Evolutionary conservation across 2,888 invertebrate genomes (phyloP).

Genomic region (Megaustenia siamemsis): DNA sequence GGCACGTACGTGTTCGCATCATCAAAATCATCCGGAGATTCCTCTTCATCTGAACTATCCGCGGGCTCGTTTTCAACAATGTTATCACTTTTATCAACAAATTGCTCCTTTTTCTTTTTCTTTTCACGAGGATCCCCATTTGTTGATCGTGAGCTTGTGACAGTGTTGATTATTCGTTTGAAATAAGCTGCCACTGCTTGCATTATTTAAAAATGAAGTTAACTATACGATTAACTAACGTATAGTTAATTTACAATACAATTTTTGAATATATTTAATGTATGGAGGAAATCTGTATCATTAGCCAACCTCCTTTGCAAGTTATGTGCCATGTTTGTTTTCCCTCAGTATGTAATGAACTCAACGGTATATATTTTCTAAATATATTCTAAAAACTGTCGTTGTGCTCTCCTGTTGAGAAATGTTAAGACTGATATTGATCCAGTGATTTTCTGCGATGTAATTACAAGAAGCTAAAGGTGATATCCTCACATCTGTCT

Average conservation of each 20-base stretch:
- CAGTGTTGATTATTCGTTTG: conserved; percentile 27
- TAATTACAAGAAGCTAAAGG: too few species aligned
- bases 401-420: too few species aligned
- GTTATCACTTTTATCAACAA: not conserved
- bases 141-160: not conserved
- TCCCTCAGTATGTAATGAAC: too few species aligned
- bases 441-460: too few species aligned
- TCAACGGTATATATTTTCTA: too few species aligned
- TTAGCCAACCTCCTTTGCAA: too few species aligned
- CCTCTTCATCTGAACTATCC: not conserved
- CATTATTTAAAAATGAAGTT: not conserved
- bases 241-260: not conserved
- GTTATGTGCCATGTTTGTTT: too few species aligned
- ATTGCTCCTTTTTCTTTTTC: not conserved
- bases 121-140: not conserved
- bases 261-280: too few species aligned
- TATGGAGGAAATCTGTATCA: too few species aligned
- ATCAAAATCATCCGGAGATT: conserved; percentile 25
- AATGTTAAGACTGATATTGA: too few species aligned
- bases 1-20: not conserved
- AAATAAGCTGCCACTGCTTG: conserved; percentile 42
- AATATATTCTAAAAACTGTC: too few species aligned
- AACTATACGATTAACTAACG: not conserved
- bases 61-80: not conserved
- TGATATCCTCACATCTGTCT: too few species aligned